These are phyloP conservation scores for Etheostoma perlongum DNA, from an alignment of 2,797 vertebrate genomes.

Conservation along the genomic window DNA sequence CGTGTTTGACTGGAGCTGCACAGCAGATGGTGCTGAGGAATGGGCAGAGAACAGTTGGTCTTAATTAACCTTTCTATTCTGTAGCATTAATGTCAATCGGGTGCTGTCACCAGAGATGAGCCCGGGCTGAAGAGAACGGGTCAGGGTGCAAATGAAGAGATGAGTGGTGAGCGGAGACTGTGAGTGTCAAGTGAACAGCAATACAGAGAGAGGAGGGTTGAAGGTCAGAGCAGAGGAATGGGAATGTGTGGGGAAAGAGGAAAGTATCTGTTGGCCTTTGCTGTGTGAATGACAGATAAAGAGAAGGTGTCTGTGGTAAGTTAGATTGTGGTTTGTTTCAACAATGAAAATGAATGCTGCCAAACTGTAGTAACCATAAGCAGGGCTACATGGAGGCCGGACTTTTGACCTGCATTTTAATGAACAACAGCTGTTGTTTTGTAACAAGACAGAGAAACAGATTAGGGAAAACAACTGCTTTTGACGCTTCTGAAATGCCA, in stretches of 20 bases:
- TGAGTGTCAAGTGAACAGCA: conserved; percentile 62
- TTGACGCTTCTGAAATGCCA: conserved; percentile 47
- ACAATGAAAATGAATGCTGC: conserved; percentile 8
- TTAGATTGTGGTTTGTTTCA: conserved; percentile 37
- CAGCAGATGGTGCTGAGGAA: conserved; percentile 73
- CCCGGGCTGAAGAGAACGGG: conserved; percentile 51
- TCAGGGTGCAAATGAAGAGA: conserved; percentile 65
- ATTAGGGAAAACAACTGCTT: conserved; percentile 43
- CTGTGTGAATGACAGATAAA: conserved; percentile 60
- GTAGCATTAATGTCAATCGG: conserved; percentile 79
- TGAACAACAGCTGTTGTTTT: conserved; percentile 42
- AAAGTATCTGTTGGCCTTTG: conserved; percentile 29
- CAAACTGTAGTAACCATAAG: not conserved
- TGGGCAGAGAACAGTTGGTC: conserved; percentile 76
- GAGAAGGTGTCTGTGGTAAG: conserved; percentile 33
- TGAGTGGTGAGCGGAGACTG: conserved; percentile 48
- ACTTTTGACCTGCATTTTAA: conserved; percentile 44
- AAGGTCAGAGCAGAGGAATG: conserved; percentile 55
- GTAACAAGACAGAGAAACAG: conserved; percentile 36
- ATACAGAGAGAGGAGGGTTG: conserved; percentile 42
- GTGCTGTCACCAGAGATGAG: conserved; percentile 76
- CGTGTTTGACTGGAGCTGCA: conserved; percentile 30
- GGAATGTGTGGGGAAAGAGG: conserved; percentile 16
- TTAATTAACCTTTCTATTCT: conserved; percentile 85
- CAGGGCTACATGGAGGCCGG: conserved; percentile 3